These are phyloP conservation scores for Macheiramphus alcinus DNA, from an alignment of 2,113 vertebrate species.

Conservation along the genomic window DNA sequence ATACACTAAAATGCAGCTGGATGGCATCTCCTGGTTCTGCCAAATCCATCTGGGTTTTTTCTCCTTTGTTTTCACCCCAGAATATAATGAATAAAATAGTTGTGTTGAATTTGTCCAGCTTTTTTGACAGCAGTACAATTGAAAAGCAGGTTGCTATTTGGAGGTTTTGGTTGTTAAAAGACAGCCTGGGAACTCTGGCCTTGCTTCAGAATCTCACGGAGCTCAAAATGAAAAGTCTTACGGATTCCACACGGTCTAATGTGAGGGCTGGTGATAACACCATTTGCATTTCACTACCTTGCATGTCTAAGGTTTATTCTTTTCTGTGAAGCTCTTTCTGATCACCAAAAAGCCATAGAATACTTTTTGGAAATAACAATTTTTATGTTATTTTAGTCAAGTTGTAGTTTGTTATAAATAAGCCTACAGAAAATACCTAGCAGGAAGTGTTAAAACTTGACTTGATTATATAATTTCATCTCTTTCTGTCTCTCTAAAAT, in stretches of 20 bases:
- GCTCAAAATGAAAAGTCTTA: neutral
- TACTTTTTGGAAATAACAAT: neutral
- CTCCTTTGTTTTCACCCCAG: neutral
- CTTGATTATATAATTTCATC: neutral
- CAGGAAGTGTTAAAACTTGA: neutral
- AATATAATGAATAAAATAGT: neutral
- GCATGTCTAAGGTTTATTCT: neutral
- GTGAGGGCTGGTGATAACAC: neutral
- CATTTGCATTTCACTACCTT: neutral
- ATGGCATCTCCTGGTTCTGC: neutral
- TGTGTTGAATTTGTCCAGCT: neutral
- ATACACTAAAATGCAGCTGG: neutral
- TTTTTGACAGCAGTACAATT: neutral
- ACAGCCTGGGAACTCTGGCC: neutral
- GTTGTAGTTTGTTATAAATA: neutral
- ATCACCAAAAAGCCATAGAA: neutral
- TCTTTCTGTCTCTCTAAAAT: neutral
- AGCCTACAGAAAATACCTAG: neutral
- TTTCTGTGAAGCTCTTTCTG: neutral
- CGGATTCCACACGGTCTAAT: neutral
- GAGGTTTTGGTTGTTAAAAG: neutral
- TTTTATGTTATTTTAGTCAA: neutral
- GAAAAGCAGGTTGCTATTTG: neutral
- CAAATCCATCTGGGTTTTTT: neutral
- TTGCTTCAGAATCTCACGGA: neutral